Percentiles rank a stretch among this genome's conserved stretches.
These are phyloP conservation scores for Cotesia vestalis DNA, from an alignment of 1,140 invertebrate species.

Conservation along the genomic window DNA sequence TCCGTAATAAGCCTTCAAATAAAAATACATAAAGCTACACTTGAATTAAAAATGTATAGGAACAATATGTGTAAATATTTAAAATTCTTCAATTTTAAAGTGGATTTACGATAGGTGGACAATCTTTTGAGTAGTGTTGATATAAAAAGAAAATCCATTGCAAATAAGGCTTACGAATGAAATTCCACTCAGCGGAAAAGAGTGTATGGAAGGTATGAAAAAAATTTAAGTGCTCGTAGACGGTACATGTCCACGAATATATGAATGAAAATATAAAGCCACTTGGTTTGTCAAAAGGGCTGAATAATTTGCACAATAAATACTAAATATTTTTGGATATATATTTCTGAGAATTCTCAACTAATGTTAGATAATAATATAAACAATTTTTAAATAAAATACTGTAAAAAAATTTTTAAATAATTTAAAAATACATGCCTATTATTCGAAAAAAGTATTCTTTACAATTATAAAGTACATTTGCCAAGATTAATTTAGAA, in stretches of 20 bases:
- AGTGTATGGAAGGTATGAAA: background rate
- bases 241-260: constrained; percentile 34
- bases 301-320: background rate
- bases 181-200: constrained; percentile 8
- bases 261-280: constrained; percentile 33
- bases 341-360: background rate
- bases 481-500: no score
- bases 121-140: constrained; percentile 1
- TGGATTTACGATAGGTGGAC: background rate
- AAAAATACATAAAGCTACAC: no score
- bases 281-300: constrained; percentile 18
- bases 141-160: background rate
- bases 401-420: background rate
- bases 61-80: background rate
- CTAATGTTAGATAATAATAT: no score
- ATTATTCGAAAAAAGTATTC: no score
- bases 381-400: background rate
- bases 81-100: background rate
- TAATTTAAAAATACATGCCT: no score
- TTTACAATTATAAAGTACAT: no score
- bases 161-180: constrained; percentile 25
- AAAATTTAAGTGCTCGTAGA: constrained; percentile 21
- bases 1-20: no score
- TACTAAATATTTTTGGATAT: background rate
- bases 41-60: no score